Evolutionary conservation across 2,888 invertebrate genomes (phyloP).

Genomic region (Lithophane leautieri): DNA sequence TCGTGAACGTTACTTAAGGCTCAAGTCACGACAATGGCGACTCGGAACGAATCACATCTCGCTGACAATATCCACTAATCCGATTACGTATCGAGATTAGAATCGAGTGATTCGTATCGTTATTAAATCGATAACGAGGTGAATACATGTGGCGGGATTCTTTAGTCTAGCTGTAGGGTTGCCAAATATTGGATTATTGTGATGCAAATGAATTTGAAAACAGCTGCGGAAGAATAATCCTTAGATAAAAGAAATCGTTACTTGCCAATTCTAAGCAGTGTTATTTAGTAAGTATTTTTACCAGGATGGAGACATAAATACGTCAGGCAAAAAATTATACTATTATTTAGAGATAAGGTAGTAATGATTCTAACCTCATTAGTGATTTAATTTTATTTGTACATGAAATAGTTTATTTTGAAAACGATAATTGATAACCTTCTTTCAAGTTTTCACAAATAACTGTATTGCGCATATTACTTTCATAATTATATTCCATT

Average conservation of each 20-base stretch:
- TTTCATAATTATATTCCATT: slow-evolving; percentile 24
- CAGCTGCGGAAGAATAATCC: neutral
- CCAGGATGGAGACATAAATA: neutral
- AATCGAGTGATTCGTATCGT: slow-evolving; percentile 64
- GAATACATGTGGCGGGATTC: slow-evolving; percentile 47
- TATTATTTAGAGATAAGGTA: no score
- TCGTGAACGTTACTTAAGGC: slow-evolving; percentile 48
- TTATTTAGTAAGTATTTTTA: neutral
- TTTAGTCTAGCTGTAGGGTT: slow-evolving; percentile 56
- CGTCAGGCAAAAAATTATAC: neutral
- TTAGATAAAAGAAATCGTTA: neutral
- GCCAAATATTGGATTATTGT: slow-evolving; percentile 19
- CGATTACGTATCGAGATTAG: slow-evolving; percentile 69
- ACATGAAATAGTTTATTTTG: slow-evolving; percentile 7
- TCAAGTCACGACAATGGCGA: slow-evolving; percentile 62
- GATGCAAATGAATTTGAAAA: slow-evolving; percentile 10
- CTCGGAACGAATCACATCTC: slow-evolving; percentile 64
- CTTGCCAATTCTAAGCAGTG: neutral
- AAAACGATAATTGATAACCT: slow-evolving; percentile 18
- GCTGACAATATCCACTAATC: slow-evolving; percentile 70
- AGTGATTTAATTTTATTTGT: slow-evolving; percentile 7
- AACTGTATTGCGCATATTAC: neutral
- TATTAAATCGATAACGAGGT: slow-evolving; percentile 70
- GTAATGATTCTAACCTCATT: neutral
- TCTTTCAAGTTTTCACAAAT: slow-evolving; percentile 7